phyloP scores from a whole-genome alignment of 2,113 vertebrate genomes.

The Grus americana region DNA sequence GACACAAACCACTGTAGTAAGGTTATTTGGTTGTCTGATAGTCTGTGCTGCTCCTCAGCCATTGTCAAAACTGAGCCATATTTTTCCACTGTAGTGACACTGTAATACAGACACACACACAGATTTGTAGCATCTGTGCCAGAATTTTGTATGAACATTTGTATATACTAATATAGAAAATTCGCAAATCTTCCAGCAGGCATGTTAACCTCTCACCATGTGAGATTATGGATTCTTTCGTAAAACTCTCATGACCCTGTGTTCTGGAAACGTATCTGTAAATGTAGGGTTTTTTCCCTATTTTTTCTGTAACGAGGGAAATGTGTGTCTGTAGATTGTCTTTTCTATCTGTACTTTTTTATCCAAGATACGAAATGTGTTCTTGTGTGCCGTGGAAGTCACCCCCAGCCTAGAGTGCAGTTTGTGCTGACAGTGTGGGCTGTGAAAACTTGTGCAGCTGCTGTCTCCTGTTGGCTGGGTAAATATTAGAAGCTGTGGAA shows the following conservation, averaged over 20 bases:
- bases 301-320: neutral
- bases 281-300: neutral
- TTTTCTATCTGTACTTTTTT: neutral
- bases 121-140: constrained; percentile 12
- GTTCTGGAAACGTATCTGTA: neutral
- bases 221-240: constrained; percentile 7
- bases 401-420: neutral
- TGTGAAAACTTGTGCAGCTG: constrained; percentile 56
- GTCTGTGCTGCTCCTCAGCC: neutral
- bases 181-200: neutral
- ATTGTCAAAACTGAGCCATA: neutral
- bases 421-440: constrained; percentile 19
- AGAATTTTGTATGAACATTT: constrained; percentile 4
- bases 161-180: neutral
- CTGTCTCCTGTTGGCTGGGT: constrained; percentile 44
- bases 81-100: neutral
- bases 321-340: neutral
- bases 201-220: neutral
- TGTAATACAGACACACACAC: neutral
- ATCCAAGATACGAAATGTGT: neutral
- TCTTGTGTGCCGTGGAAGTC: neutral
- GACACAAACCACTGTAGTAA: neutral
- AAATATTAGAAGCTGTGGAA: constrained; percentile 30
- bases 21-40: neutral
- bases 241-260: neutral